Percentiles rank a stretch among this genome's conserved stretches.
phyloP scores from a whole-genome alignment of 2,113 vertebrate genomes.

The Raja brachyura region DNA sequence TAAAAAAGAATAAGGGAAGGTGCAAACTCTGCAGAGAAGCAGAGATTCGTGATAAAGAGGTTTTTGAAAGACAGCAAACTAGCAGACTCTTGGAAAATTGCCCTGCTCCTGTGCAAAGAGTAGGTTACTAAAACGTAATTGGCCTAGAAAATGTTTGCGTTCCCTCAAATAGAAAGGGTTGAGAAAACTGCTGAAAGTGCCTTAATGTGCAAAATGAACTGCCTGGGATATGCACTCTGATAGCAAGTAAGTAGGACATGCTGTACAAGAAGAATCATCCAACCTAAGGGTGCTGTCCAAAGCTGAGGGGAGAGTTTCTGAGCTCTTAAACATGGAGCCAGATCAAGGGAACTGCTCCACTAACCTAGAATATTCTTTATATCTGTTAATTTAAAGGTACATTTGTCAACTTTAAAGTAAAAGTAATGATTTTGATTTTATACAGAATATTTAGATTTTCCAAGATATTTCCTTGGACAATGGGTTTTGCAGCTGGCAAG shows the following conservation, averaged over 20 bases:
- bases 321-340: background rate
- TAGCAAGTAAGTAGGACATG: conserved; percentile 32
- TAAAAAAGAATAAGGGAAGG: background rate
- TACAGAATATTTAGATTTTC: too few relatives aligned
- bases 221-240: background rate
- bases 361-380: background rate
- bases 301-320: background rate
- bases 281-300: background rate
- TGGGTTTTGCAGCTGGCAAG: too few relatives aligned
- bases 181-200: background rate
- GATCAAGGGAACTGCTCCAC: background rate
- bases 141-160: background rate
- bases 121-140: background rate
- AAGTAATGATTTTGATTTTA: too few relatives aligned
- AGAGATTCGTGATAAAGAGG: background rate
- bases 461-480: too few relatives aligned
- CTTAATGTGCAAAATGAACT: background rate
- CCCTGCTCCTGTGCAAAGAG: background rate
- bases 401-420: background rate
- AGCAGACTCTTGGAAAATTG: background rate
- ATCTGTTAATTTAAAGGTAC: conserved; percentile 11
- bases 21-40: background rate
- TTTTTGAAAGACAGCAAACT: background rate
- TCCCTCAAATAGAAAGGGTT: background rate
- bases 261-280: conserved; percentile 25